These are phyloP conservation scores for Pheucticus melanocephalus DNA, from an alignment of 2,113 vertebrate species.

Conservation along the genomic window DNA sequence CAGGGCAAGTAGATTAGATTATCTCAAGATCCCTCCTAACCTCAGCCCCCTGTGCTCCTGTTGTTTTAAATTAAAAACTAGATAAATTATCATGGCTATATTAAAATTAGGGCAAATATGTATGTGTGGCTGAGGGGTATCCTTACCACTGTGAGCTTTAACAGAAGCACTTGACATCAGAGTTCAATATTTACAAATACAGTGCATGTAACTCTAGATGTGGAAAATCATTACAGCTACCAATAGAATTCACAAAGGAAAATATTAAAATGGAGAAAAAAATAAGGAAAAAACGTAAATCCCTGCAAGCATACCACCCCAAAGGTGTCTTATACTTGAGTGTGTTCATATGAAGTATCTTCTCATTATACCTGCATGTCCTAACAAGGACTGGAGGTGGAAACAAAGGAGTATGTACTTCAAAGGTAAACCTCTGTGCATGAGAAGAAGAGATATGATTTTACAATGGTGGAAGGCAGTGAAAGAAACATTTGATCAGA, in stretches of 20 bases:
- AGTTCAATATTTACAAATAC: background rate
- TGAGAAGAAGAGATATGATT: background rate
- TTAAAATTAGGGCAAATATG: background rate
- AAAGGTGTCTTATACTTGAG: background rate
- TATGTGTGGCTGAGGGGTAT: background rate
- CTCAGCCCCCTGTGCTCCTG: background rate
- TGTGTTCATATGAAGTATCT: background rate
- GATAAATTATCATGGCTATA: background rate
- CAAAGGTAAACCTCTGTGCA: background rate
- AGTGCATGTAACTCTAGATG: background rate
- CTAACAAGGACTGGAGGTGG: background rate
- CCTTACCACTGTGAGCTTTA: background rate
- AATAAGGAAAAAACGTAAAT: background rate
- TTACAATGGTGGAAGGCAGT: background rate
- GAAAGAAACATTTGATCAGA: background rate
- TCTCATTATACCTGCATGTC: background rate
- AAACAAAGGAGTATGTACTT: background rate
- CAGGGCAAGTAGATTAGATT: background rate
- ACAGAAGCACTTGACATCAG: background rate
- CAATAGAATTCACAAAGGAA: background rate
- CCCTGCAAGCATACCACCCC: background rate
- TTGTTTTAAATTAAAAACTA: background rate
- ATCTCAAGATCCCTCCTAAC: background rate
- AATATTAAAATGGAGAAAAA: background rate
- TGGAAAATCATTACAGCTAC: background rate